A percentile compares a stretch with the other conserved stretches of the same genome.
phyloP scores from a whole-genome alignment of 1,140 invertebrate species.

The Samia ricini region DNA sequence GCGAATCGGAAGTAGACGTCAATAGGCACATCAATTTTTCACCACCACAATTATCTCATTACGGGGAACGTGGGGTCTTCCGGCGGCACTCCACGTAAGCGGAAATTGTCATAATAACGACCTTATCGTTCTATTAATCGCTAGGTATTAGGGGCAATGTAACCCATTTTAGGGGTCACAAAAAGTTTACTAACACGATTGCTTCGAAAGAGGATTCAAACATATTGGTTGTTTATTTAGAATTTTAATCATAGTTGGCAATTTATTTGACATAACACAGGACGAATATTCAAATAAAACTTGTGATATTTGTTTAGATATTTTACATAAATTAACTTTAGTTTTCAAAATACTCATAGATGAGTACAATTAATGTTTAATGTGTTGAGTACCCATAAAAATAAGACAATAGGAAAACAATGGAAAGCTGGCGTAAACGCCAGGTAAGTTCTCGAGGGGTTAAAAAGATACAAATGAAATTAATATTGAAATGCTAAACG shows the following conservation, averaged over 20 bases:
- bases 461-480: background rate
- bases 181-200: background rate
- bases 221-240: too few relatives aligned
- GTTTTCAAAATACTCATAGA: too few relatives aligned
- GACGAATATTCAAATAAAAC: too few relatives aligned
- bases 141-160: constrained; percentile 16
- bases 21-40: constrained; percentile 48
- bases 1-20: constrained; percentile 37
- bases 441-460: too few relatives aligned
- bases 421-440: too few relatives aligned
- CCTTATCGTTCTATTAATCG: background rate
- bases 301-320: too few relatives aligned
- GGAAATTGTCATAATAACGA: constrained; percentile 42
- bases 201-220: background rate
- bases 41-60: constrained; percentile 55
- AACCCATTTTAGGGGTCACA: background rate
- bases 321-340: too few relatives aligned
- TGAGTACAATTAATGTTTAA: too few relatives aligned
- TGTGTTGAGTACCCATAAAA: too few relatives aligned
- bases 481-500: background rate
- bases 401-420: too few relatives aligned
- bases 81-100: constrained; percentile 27
- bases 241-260: too few relatives aligned
- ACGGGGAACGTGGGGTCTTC: constrained; percentile 35
- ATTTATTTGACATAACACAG: too few relatives aligned